Conservation (phyloP, 1,140 invertebrate genomes). For the Calliopsis andreniformis region DNA sequence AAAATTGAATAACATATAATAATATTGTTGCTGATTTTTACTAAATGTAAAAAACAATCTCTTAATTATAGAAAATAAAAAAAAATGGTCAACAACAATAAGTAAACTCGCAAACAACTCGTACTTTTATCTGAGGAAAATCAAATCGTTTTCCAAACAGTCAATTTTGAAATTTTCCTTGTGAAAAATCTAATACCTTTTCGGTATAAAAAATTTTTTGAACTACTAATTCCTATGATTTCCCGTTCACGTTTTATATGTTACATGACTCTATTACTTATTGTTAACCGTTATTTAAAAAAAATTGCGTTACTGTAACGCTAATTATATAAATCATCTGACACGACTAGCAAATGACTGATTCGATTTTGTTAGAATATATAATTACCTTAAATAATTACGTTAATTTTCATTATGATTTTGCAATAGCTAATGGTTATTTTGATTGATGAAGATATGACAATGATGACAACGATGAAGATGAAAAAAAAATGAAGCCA, state of each 20-base stretch:
- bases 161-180: neutral
- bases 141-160: no score
- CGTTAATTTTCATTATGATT: neutral
- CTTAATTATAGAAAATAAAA: no score
- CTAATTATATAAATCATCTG: slow-evolving; percentile 60
- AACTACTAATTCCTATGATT: neutral
- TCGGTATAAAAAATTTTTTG: neutral
- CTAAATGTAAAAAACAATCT: no score
- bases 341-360: slow-evolving; percentile 82
- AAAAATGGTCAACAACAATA: no score
- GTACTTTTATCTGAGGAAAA: no score
- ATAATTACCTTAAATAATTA: slow-evolving; percentile 11
- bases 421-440: slow-evolving; percentile 23
- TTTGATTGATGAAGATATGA: slow-evolving; percentile 9
- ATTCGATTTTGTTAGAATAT: slow-evolving; percentile 73
- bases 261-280: slow-evolving; percentile 43
- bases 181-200: neutral
- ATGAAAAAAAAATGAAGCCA: neutral
- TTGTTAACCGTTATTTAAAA: neutral
- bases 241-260: slow-evolving; percentile 47
- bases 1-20: no score
- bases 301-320: slow-evolving; percentile 3
- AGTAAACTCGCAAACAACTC: no score
- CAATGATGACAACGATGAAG: slow-evolving; percentile 13
- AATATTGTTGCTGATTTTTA: no score